Conservation (phyloP, 2,113 vertebrate genomes). For the Strix aluco region DNA sequence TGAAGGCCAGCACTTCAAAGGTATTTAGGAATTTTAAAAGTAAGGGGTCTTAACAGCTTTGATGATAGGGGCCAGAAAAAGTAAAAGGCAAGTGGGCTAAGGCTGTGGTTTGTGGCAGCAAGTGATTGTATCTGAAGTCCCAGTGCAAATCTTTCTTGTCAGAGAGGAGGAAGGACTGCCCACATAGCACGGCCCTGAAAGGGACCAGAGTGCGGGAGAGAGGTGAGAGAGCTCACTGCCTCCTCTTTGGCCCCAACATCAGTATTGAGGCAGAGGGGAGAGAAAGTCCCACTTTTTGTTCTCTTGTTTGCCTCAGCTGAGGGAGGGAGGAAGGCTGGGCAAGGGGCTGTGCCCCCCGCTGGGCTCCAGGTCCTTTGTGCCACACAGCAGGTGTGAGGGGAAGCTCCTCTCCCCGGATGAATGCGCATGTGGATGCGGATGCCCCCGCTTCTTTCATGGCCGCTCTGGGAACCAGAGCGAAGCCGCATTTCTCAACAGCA, state of each 20-base stretch:
- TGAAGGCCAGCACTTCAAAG: not conserved
- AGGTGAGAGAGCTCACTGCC: not conserved
- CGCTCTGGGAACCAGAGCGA: not conserved
- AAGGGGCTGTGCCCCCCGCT: fast-evolving
- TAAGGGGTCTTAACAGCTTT: not conserved
- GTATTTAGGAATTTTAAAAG: not conserved
- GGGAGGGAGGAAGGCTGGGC: not conserved
- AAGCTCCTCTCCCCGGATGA: not conserved
- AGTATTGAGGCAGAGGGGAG: not conserved
- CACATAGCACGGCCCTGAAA: fast-evolving
- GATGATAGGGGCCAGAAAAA: not conserved
- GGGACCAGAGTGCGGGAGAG: fast-evolving
- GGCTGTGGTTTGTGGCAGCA: fast-evolving
- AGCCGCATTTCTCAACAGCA: not conserved
- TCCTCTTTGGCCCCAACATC: not conserved
- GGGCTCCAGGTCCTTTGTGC: not conserved
- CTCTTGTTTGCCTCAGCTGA: not conserved
- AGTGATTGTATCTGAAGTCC: not conserved
- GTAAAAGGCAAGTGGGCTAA: not conserved
- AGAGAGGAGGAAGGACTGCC: not conserved
- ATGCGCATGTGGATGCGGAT: not conserved
- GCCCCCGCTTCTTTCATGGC: not conserved
- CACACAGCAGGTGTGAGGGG: not conserved
- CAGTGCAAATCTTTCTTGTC: not conserved
- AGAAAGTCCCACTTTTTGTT: not conserved